Evolutionary conservation across 2,888 invertebrate species (phyloP).

Genomic region (Dendrolimus houi): DNA sequence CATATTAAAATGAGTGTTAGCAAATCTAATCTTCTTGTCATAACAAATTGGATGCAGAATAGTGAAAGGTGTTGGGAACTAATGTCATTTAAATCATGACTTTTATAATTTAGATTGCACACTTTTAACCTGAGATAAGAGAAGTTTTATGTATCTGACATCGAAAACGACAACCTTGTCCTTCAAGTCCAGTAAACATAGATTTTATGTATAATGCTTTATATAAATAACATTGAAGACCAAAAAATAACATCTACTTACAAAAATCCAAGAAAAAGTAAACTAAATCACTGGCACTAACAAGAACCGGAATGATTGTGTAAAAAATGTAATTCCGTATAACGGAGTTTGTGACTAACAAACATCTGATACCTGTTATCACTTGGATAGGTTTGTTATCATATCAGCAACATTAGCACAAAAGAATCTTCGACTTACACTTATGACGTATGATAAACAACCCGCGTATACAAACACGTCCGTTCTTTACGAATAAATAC

Average conservation of each 20-base stretch:
- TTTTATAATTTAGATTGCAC: no score
- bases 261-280: slow-evolving; percentile 16
- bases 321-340: slow-evolving; percentile 4
- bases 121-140: no score
- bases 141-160: no score
- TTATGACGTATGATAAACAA: slow-evolving; percentile 57
- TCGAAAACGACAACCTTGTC: no score
- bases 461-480: slow-evolving; percentile 18
- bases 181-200: no score
- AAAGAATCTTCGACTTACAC: slow-evolving; percentile 48
- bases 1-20: background rate
- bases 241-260: background rate
- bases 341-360: slow-evolving; percentile 19
- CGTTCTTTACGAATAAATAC: slow-evolving; percentile 17
- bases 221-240: no score
- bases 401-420: slow-evolving; percentile 50
- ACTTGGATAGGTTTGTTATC: slow-evolving; percentile 58
- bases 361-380: slow-evolving; percentile 43
- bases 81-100: background rate
- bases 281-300: slow-evolving; percentile 23
- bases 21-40: background rate
- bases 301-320: slow-evolving; percentile 2
- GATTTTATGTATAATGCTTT: no score
- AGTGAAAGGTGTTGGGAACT: background rate
- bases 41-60: background rate